Base-by-base conservation (phyloP, 2,888 invertebrate genomes). In the Thymelicus sylvestris region DNA sequence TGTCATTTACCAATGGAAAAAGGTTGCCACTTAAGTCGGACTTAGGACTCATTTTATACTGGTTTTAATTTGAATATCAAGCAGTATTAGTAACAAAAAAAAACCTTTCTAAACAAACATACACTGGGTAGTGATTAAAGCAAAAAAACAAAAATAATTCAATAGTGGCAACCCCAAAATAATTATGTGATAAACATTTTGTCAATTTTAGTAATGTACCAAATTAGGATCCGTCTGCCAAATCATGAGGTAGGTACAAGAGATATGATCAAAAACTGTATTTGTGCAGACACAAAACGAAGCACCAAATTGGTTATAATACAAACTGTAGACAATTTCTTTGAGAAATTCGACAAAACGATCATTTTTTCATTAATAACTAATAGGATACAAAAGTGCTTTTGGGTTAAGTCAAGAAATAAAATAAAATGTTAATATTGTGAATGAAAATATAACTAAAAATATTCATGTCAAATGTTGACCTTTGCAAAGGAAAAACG, bases 231-330 rank as follows among this genome's bases (percentile, higher is more conserved):
- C 79, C 78, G 85, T 90, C 91, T 89, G 91, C 90, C 90, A 87
- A 88, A 87, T 86, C 80, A 79, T 91, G 92, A 92, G 92, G 92
- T 92, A 92, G 92, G 2, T 50, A 86, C 31, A 31, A 80, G 77
- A 81, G 86, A 88, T 86, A 83, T 83, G 78, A 77, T 50, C 39
- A 57, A 48, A 38, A 41, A 39, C 15, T 62, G 52, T 24, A 60
- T 70, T 70, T 65, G 70, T 70, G 70, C 70, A 65, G 39, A 65
- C 65, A 59, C 48, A 57, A 60, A 38, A 68, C 52, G 8, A 38
- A 65, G 64, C 70, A 70, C 70, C 70, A 70, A 52, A 70, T 60
- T 44, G 50, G 61, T 70, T 67, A 61, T 60, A 57, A 63, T 70
- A 70, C 70, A 70, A 60, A 70, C 41, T 65, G 65, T 50, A 31